Conservation (phyloP, 2,113 vertebrate genomes). For the Ellobius talpinus region DNA sequence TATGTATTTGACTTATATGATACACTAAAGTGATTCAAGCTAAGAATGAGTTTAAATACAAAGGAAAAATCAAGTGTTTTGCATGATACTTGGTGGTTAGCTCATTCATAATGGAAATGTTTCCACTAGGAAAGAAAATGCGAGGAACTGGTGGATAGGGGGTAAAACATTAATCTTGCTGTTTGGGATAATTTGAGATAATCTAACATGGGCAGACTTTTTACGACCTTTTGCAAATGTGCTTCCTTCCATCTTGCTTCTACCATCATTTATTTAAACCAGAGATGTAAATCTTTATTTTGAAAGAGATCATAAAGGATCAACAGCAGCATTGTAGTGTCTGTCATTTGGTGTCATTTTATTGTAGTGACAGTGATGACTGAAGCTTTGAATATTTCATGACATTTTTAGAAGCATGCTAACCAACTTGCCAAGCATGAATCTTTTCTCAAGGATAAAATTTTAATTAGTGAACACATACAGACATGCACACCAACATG, state of each 20-base stretch:
- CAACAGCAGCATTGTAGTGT: not conserved
- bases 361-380: not conserved
- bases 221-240: not conserved
- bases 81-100: not conserved
- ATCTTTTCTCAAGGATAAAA: not conserved
- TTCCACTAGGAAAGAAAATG: not conserved
- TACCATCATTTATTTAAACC: not conserved
- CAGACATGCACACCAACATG: not conserved
- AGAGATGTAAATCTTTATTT: not conserved
- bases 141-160: not conserved
- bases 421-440: not conserved
- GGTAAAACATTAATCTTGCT: not conserved
- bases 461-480: not conserved
- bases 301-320: not conserved
- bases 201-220: not conserved
- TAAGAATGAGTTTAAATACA: not conserved
- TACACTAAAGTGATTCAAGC: not conserved
- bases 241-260: not conserved
- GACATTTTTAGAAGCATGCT: not conserved
- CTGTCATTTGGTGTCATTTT: not conserved
- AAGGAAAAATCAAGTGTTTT: not conserved
- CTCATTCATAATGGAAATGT: not conserved
- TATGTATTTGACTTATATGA: not conserved
- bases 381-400: not conserved
- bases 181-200: not conserved